phyloP scores from a whole-genome alignment of 1,140 invertebrate species.

The Drosophila sechellia region DNA sequence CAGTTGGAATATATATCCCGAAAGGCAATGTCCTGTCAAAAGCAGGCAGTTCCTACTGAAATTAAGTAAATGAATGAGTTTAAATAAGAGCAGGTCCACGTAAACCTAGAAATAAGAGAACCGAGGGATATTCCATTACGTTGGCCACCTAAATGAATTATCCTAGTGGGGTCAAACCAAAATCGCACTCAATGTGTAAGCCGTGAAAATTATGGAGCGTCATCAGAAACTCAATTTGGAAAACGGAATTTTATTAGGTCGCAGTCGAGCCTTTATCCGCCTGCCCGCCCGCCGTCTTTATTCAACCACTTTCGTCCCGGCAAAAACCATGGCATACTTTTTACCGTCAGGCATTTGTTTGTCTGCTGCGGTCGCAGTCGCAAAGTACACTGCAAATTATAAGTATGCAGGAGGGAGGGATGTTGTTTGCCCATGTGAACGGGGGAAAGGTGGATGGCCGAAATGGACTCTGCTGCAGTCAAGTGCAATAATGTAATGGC shows the following conservation, averaged over 20 bases:
- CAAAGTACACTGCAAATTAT: slow-evolving; percentile 47
- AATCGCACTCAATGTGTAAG: slow-evolving; percentile 20
- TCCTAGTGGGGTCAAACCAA: slow-evolving; percentile 2
- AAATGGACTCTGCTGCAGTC: slow-evolving; percentile 69
- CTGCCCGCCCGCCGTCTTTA: not conserved
- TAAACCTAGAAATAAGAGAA: not conserved
- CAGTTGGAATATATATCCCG: slow-evolving; percentile 1
- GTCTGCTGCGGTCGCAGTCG: slow-evolving; percentile 52
- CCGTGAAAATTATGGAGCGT: slow-evolving; percentile 34
- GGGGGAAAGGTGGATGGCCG: not conserved
- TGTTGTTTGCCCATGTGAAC: not conserved
- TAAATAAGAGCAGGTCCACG: not conserved
- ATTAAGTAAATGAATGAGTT: not conserved
- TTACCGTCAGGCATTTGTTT: slow-evolving; percentile 39
- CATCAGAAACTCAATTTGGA: slow-evolving; percentile 50
- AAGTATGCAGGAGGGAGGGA: slow-evolving; percentile 5
- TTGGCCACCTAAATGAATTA: slow-evolving; percentile 5
- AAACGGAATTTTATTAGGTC: slow-evolving; percentile 45
- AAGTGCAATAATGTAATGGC: slow-evolving; percentile 78
- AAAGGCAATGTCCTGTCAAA: slow-evolving; percentile 32
- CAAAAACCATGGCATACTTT: slow-evolving; percentile 53
- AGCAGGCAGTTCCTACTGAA: slow-evolving; percentile 9
- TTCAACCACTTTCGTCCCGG: not conserved
- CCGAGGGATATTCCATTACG: not conserved
- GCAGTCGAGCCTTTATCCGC: slow-evolving; percentile 6